These are phyloP conservation scores for Microvelia longipes DNA, from an alignment of 1,140 invertebrate species.

Conservation along the genomic window DNA sequence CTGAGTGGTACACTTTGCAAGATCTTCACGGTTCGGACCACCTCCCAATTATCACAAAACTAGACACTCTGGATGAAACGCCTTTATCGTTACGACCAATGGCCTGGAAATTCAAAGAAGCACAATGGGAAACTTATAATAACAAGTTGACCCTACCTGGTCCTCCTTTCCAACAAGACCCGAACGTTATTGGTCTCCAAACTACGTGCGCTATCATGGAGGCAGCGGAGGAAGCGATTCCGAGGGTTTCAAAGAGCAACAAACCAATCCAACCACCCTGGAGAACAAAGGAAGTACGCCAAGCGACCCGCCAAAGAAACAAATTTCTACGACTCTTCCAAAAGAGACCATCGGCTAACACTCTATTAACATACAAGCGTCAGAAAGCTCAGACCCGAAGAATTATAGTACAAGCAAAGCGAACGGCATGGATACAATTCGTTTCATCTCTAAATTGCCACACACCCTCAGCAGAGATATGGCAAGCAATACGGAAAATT, in stretches of 20 bases:
- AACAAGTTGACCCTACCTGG: too few species aligned
- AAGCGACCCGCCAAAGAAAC: neutral
- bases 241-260: neutral
- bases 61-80: too few species aligned
- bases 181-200: too few species aligned
- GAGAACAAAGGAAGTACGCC: neutral
- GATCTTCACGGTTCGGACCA: too few species aligned
- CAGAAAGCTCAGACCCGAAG: neutral
- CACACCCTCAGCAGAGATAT: neutral
- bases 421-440: neutral
- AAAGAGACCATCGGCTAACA: neutral
- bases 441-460: neutral
- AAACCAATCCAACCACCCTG: neutral
- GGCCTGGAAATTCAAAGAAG: too few species aligned
- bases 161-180: too few species aligned
- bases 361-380: neutral
- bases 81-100: too few species aligned
- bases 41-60: too few species aligned
- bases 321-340: neutral
- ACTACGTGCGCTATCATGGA: neutral
- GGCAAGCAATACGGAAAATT: neutral
- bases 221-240: neutral
- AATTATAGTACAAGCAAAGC: neutral
- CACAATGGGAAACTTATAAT: too few species aligned
- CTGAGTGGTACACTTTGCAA: too few species aligned